A percentile compares a stretch with the other conserved stretches of the same genome.
Evolutionary conservation across 2,797 vertebrate genomes (phyloP).

Genomic region (Pipistrellus pygmaeus): DNA sequence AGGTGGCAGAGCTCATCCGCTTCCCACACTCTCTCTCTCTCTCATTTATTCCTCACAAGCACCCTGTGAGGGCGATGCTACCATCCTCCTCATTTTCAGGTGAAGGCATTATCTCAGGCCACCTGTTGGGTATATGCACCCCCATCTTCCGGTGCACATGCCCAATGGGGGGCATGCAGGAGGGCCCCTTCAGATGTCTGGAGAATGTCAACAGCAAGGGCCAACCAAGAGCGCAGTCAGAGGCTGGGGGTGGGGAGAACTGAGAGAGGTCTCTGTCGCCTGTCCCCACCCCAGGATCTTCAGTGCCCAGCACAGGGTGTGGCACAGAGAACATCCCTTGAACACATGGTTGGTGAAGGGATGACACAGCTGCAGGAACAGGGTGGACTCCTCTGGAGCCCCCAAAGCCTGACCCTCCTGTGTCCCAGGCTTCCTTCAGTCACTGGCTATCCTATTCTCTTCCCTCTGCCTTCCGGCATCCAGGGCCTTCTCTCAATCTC

Average conservation of each 20-base stretch:
- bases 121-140: background rate
- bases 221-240: background rate
- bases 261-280: background rate
- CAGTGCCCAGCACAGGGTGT: background rate
- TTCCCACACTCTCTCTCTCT: background rate
- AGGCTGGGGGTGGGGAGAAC: background rate
- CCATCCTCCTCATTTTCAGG: background rate
- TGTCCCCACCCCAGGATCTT: background rate
- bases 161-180: too few relatives aligned
- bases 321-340: background rate
- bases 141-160: background rate
- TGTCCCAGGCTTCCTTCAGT: background rate
- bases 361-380: background rate
- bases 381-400: background rate
- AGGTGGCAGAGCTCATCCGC: background rate
- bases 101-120: background rate
- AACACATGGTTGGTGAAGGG: background rate
- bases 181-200: background rate
- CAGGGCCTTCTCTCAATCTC: background rate
- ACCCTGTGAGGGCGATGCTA: rapidly evolving
- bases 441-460: background rate
- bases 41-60: background rate
- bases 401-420: background rate
- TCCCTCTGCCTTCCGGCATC: background rate
- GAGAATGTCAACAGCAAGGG: background rate